These are phyloP conservation scores for Bathybates hornii DNA, from an alignment of 2,113 vertebrate species.

Conservation along the genomic window DNA sequence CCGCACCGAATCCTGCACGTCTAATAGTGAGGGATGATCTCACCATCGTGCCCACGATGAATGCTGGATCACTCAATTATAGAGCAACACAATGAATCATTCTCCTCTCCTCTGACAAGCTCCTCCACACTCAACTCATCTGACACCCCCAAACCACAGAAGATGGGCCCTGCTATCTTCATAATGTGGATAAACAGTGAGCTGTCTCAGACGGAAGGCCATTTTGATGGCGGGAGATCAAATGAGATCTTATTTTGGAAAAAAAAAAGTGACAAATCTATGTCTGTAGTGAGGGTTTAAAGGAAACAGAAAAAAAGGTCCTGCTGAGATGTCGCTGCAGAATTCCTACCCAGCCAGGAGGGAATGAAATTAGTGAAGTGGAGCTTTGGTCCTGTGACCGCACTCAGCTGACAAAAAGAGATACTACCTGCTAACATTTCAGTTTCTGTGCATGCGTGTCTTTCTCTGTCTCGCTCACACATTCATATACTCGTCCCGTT, in stretches of 20 bases:
- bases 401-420: constrained; percentile 27
- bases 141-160: constrained; percentile 31
- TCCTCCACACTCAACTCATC: constrained; percentile 50
- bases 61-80: constrained; percentile 59
- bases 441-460: background rate
- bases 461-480: constrained; percentile 10
- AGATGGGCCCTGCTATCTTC: constrained; percentile 43
- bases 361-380: constrained; percentile 37
- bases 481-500: constrained; percentile 40
- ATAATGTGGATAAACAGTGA: constrained; percentile 48
- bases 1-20: background rate
- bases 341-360: background rate
- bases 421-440: constrained; percentile 9
- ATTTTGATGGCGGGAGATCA: constrained; percentile 35
- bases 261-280: constrained; percentile 25
- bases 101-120: constrained; percentile 42
- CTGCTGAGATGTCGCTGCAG: background rate
- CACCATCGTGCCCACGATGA: constrained; percentile 41
- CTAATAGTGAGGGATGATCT: constrained; percentile 47
- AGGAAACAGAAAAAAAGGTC: background rate
- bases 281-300: background rate
- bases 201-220: constrained; percentile 19
- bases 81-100: constrained; percentile 55
- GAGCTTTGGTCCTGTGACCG: constrained; percentile 33
- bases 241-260: constrained; percentile 36